phyloP scores from a whole-genome alignment of 2,113 vertebrate species.

The Melanostigma gelatinosum region DNA sequence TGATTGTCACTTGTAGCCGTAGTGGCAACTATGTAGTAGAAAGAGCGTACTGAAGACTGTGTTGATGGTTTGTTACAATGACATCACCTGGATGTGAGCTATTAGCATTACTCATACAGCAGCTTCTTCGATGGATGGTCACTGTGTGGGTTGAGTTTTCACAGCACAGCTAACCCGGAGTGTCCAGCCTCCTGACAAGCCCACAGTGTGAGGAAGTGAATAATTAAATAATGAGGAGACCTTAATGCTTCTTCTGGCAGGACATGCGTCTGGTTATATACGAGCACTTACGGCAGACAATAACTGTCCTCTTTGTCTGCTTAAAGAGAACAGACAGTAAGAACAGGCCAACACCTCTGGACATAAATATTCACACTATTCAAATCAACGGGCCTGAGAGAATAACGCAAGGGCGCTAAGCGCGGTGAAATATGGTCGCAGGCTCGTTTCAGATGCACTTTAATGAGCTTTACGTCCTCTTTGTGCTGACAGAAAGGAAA shows the following conservation, averaged over 20 bases:
- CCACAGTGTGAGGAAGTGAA: conserved; percentile 40
- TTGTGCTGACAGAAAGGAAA: conserved; percentile 78
- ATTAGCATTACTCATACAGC: not conserved
- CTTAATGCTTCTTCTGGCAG: conserved; percentile 78
- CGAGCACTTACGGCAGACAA: conserved; percentile 66
- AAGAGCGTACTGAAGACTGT: not conserved
- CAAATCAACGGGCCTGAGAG: conserved; percentile 57
- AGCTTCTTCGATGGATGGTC: conserved; percentile 15
- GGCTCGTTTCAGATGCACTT: conserved; percentile 51
- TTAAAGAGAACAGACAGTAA: conserved; percentile 66
- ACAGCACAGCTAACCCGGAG: not conserved
- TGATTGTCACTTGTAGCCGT: not conserved
- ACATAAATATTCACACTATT: conserved; percentile 81
- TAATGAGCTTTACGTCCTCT: conserved; percentile 54
- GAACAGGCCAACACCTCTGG: conserved; percentile 73
- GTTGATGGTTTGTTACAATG: not conserved
- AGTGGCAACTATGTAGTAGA: not conserved
- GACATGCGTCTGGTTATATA: conserved; percentile 57
- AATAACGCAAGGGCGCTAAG: conserved; percentile 52
- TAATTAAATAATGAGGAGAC: conserved; percentile 75
- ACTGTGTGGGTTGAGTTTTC: conserved; percentile 4
- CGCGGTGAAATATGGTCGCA: conserved; percentile 47
- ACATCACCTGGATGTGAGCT: conserved; percentile 13
- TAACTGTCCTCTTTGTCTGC: conserved; percentile 66
- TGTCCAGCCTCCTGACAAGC: conserved; percentile 26